Evolutionary conservation across 2,113 vertebrate species (phyloP).

Genomic region (Phalacrocorax carbo): DNA sequence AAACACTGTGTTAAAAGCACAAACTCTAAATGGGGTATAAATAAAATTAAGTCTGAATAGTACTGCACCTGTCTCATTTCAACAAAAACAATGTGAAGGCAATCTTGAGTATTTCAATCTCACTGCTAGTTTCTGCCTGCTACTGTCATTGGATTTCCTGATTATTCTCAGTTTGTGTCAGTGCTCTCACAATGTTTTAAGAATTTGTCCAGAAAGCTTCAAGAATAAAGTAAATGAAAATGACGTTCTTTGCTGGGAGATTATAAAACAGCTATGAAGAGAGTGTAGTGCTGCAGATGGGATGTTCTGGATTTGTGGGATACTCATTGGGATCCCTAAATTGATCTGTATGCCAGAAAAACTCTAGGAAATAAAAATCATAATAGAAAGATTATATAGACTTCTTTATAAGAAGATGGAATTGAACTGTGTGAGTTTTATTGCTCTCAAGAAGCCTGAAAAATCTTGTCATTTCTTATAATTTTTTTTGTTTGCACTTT

Average conservation of each 20-base stretch:
- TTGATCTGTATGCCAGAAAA: neutral
- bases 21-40: neutral
- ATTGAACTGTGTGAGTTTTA: neutral
- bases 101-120: neutral
- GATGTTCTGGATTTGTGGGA: neutral
- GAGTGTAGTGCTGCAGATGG: neutral
- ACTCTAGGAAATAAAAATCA: neutral
- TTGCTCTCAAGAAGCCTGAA: neutral
- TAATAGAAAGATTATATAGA: neutral
- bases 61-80: neutral
- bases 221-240: neutral
- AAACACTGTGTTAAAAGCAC: neutral
- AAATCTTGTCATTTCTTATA: neutral
- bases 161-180: neutral
- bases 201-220: neutral
- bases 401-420: neutral
- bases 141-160: neutral
- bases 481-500: neutral
- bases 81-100: neutral
- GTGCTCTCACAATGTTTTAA: neutral
- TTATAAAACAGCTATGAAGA: neutral
- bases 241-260: neutral
- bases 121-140: neutral
- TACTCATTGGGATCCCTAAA: neutral
- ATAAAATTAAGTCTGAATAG: neutral